phyloP scores from a whole-genome alignment of 2,888 invertebrate species.

The Lasioglossum malachurum region DNA sequence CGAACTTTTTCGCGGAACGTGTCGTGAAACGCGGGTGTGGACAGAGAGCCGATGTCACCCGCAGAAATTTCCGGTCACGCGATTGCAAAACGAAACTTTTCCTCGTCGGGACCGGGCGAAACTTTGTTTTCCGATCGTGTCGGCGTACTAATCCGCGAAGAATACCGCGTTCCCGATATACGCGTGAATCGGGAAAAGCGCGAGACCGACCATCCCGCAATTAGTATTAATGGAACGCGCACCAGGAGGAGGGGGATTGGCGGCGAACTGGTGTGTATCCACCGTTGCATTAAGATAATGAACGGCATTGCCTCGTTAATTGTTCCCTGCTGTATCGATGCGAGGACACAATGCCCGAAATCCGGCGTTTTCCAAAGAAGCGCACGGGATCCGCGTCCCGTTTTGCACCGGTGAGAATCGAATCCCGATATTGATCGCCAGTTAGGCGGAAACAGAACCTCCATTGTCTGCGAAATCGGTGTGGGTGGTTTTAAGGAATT shows the following conservation, averaged over 20 bases:
- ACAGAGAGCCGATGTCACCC: background rate
- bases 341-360: background rate
- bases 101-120: background rate
- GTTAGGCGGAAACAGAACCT: background rate
- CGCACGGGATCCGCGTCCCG: background rate
- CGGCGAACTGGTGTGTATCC: background rate
- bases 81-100: background rate
- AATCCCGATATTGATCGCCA: background rate
- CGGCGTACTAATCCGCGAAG: constrained; percentile 33
- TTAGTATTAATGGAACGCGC: constrained; percentile 48
- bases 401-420: background rate
- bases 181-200: constrained; percentile 4
- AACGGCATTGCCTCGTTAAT: constrained; percentile 27
- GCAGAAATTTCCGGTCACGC: constrained; percentile 6
- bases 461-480: constrained; percentile 1
- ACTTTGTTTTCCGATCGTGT: constrained; percentile 9
- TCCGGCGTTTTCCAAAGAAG: background rate
- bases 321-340: background rate
- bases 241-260: background rate
- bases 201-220: constrained; percentile 28
- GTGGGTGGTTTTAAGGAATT: background rate
- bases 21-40: background rate
- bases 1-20: background rate
- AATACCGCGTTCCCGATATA: constrained; percentile 1
- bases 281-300: constrained; percentile 41